Evolutionary conservation across 35 echinoderm and acorn worm genomes (phyloP), one percentile per base, ranked within the genome.

Genomic region (Anneissia japonica): DNA sequence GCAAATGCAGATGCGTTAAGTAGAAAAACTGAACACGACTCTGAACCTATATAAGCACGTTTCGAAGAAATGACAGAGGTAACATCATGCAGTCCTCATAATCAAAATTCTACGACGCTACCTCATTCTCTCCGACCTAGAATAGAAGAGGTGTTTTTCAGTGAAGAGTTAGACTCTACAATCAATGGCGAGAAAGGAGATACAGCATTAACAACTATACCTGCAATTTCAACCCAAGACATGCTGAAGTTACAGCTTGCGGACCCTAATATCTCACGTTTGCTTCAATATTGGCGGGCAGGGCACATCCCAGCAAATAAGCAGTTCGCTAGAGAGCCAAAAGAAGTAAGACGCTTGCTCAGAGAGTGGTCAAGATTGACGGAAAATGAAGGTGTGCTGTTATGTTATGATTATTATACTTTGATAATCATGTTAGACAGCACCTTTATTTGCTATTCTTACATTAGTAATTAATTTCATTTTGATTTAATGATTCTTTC

Each of bases 1-100:
- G 75, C 36, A 4, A 94, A 90, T 84, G 92, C 92, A 33, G 92
- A 94, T 72, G 83, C 92, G 13, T 55, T 94, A 32, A 94, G 88
- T 36, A 37, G 84, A 16, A 94, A 90, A 41, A 77, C 34, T n/a
- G 3, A 36, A 11, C 92, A 88, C 46, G 79, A 79, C 12, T 7
- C 34, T 31, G 82, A 84, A 36, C 80, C 73, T 1, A 41, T 6
- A 38, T 37, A 16, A 14, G 82, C 33, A 10, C 41, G 82, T 36
- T 79, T 90, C n/a, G 81, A 90, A 84, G 55, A 90, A 35, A 79
- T 76, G 26, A 23, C 51, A 19, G 51, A 64, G 51, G 51, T 64
- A 64, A 64, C 4, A 4, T 14, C 14, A 43, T 14, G 4, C 4
- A 6, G 26, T 23, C 26, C 10, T 64, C 26, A 9, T 64, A 9